Percentiles rank a stretch among this genome's conserved stretches.
These are phyloP conservation scores for Carcinoscorpius rotundicauda DNA, from an alignment of 1,140 invertebrate genomes.

Conservation along the genomic window DNA sequence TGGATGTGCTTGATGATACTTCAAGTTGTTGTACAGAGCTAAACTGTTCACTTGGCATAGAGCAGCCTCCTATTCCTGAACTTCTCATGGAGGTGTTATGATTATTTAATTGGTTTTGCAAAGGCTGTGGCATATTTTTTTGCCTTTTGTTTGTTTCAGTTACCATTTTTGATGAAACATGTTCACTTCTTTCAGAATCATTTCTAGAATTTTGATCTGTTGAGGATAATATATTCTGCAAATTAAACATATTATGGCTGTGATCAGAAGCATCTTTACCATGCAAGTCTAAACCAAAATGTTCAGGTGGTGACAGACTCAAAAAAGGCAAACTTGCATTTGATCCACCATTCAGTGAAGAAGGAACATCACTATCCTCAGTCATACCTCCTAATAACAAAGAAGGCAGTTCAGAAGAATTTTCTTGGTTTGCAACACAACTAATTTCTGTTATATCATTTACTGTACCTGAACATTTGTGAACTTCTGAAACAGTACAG, in stretches of 20 bases:
- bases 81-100: too few relatives aligned
- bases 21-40: too few relatives aligned
- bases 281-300: conserved; percentile 1
- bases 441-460: neutral
- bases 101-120: too few relatives aligned
- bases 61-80: too few relatives aligned
- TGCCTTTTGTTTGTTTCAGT: too few relatives aligned
- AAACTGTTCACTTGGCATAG: too few relatives aligned
- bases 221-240: too few relatives aligned
- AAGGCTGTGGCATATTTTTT: too few relatives aligned
- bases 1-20: too few relatives aligned
- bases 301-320: conserved; percentile 4
- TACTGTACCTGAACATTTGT: neutral
- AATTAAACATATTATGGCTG: neutral
- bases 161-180: too few relatives aligned
- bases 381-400: conserved; percentile 2
- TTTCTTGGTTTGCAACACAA: neutral
- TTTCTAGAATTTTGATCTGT: too few relatives aligned
- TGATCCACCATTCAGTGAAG: neutral
- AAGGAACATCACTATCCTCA: conserved; percentile 4
- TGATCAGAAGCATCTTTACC: neutral
- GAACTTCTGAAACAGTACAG: neutral
- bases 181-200: too few relatives aligned
- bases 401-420: conserved; percentile 2
- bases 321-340: conserved; percentile 6